Conservation (phyloP, 2,113 vertebrate genomes). For the Diadophis punctatus region DNA sequence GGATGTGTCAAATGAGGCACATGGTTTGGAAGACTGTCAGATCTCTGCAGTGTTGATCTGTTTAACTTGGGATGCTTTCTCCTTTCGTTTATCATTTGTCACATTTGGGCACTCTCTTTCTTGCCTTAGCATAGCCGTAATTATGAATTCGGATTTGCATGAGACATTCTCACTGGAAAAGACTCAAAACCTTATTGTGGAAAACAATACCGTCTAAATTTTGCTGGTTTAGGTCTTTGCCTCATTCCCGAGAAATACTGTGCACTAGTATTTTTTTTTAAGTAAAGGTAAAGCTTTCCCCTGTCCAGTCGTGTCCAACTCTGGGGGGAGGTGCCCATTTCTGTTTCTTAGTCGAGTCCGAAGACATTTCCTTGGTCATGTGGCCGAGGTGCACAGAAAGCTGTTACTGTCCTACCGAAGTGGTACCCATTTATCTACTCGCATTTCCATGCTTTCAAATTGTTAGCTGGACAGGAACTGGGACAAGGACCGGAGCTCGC, state of each 20-base stretch:
- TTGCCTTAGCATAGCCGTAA: neutral
- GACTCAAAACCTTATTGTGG: neutral
- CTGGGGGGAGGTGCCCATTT: neutral
- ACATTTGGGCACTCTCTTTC: neutral
- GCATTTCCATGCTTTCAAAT: neutral
- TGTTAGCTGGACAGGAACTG: neutral
- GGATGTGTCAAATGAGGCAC: constrained; percentile 26
- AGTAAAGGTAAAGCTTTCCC: neutral
- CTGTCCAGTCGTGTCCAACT: neutral
- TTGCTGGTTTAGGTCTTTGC: neutral
- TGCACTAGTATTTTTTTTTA: neutral
- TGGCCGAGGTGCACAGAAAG: neutral
- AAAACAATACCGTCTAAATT: neutral
- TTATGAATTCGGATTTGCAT: neutral
- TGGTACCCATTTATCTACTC: neutral
- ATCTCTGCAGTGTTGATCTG: neutral
- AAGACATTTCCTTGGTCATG: neutral
- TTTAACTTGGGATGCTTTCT: neutral
- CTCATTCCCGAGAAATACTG: neutral
- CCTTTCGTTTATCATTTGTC: neutral
- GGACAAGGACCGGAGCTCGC: neutral
- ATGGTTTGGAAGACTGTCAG: constrained; percentile 9
- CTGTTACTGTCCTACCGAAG: neutral
- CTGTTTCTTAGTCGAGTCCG: neutral
- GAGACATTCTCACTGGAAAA: neutral